Conservation (phyloP, 2,113 vertebrate species). For the Sclerurus mexicanus region DNA sequence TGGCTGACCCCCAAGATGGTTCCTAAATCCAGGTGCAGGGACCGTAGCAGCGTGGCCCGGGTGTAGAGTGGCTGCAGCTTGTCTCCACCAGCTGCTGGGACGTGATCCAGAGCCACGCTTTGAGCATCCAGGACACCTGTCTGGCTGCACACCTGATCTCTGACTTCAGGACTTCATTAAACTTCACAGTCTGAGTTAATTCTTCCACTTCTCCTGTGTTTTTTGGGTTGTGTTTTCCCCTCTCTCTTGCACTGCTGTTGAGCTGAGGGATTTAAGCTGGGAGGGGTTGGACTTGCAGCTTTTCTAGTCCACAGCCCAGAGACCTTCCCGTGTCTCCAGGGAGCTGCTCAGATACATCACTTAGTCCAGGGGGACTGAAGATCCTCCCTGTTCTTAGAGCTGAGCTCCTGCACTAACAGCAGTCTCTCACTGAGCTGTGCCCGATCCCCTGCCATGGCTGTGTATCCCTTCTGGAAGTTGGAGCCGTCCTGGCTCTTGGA, state of each 20-base stretch:
- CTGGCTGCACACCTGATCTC: rapidly evolving
- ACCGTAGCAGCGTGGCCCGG: rapidly evolving
- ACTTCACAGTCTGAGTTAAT: background rate
- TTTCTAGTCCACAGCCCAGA: background rate
- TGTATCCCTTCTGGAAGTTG: background rate
- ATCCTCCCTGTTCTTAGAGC: background rate
- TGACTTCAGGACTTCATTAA: background rate
- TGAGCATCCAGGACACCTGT: background rate
- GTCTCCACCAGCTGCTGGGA: background rate
- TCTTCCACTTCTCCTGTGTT: background rate
- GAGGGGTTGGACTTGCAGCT: background rate
- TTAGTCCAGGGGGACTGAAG: background rate
- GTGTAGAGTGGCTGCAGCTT: rapidly evolving
- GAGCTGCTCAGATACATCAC: background rate
- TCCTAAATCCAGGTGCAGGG: background rate
- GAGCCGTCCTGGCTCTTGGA: background rate
- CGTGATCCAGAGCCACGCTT: background rate
- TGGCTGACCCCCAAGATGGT: rapidly evolving
- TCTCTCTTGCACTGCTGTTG: rapidly evolving
- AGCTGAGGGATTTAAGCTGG: background rate
- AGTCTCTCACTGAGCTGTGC: rapidly evolving
- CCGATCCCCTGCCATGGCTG: background rate
- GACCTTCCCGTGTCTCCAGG: rapidly evolving
- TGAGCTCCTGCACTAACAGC: background rate
- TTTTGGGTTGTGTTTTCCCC: background rate